These are phyloP conservation scores for Chondrosia reniformis DNA, from an alignment of 37 sponge, comb jelly and placozoan genomes.

Conservation along the genomic window DNA sequence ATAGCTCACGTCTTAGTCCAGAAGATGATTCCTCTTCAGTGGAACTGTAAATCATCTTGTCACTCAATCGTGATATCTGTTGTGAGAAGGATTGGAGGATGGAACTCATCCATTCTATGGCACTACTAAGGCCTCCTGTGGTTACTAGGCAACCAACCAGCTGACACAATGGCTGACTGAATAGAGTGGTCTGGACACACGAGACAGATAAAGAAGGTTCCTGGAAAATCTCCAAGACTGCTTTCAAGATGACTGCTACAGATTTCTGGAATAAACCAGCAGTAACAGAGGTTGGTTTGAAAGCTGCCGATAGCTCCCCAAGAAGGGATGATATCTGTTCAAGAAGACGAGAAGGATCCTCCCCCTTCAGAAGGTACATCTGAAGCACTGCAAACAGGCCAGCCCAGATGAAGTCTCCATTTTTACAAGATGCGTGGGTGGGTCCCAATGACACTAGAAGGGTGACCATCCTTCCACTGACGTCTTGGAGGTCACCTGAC, in stretches of 20 bases:
- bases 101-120: background rate
- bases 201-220: background rate
- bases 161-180: background rate
- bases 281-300: background rate
- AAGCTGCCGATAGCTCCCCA: background rate
- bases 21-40: too few species aligned
- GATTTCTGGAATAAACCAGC: background rate
- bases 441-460: background rate
- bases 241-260: background rate
- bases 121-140: background rate
- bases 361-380: background rate
- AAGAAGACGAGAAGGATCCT: background rate
- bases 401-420: background rate
- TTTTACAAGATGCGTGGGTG: background rate
- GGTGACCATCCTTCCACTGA: background rate
- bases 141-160: background rate
- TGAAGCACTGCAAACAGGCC: background rate
- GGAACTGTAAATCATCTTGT: too few species aligned
- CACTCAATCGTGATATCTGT: too few species aligned
- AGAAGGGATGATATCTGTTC: background rate
- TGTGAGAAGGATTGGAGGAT: too few species aligned
- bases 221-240: background rate
- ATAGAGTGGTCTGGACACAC: background rate
- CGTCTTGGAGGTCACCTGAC: slow-evolving; percentile 2
- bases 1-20: too few species aligned